Evolutionary conservation across 2,113 vertebrate species (phyloP), one percentile per base, ranked within the genome.

Genomic region (Phocoena phocoena): DNA sequence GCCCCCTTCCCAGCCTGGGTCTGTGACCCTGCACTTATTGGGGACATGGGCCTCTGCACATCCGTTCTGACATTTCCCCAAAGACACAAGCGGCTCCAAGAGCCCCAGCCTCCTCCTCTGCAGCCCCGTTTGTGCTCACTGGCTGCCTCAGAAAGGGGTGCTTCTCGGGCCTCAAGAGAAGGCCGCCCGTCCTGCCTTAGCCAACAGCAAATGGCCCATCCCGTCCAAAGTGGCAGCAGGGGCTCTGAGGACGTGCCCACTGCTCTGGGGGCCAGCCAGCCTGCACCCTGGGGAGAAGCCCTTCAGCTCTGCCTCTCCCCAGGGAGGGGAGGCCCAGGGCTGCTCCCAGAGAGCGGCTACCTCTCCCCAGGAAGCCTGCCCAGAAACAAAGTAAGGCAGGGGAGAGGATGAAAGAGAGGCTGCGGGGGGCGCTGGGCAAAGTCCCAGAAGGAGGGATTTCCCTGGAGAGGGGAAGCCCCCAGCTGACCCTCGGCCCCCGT

Each of bases 341-440:
- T 36, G 77, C 6, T 58, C 53, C 50, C 76, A 11, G 17, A 79
- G 44, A 55, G 76, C 0, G 1, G 50, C 76, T 1, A 1, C 76
- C 31, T 79, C 50, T 18, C 28, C 71, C 36, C 47, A 21, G 71
- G 38, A 74, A 4, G 53, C n/a, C 63, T 17, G 23, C 21, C 25
- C 28, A 60, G 73, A 20, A 28, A 31, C 17, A 31, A 63, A 60
- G 53, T 1, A 31, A 58, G 36, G 31, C 80, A 88, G n/a, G 38
- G 47, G 23, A 53, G 70, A 76, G 26, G 38, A 15, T 10, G 6
- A 44, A 53, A 4, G 15, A 41, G 11, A 53, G 81, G 14, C 28
- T 4, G 2, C 10, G 13, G 20, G 11, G 15, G 18, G 15, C 1
- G 0, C 1, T 10, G 15, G 6, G 23, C 38, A 25, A 41, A 26